phyloP scores from a whole-genome alignment of 1,140 invertebrate species.

The Platyscapa corneri region DNA sequence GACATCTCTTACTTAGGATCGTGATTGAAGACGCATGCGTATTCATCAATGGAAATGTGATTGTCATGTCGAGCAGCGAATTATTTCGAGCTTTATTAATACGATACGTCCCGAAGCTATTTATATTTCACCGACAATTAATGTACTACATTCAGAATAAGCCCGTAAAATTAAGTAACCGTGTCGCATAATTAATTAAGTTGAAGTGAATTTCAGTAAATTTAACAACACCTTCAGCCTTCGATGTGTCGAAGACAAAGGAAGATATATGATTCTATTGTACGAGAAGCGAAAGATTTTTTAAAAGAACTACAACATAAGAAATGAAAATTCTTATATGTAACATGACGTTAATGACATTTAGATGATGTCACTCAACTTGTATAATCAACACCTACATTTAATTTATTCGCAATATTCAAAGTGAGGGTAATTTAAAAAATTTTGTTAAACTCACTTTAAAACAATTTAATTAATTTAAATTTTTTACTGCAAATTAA shows the following conservation, averaged over 20 bases:
- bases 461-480: no score
- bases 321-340: neutral
- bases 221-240: neutral
- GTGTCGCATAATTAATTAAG: neutral
- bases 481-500: no score
- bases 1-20: neutral
- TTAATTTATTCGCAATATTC: no score
- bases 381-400: neutral
- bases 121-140: neutral
- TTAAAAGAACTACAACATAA: neutral
- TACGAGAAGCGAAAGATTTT: neutral
- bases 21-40: neutral
- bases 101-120: no score
- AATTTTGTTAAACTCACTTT: no score
- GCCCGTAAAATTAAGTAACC: neutral
- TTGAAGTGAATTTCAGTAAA: neutral
- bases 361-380: neutral
- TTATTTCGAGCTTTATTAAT: neutral
- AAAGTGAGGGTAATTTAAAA: no score
- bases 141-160: neutral
- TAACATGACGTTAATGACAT: neutral
- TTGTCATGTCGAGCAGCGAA: slow-evolving; percentile 2
- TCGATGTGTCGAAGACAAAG: neutral
- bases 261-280: neutral
- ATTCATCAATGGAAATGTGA: neutral